Conservation (phyloP, 2,113 vertebrate species). For the Siniperca chuatsi region DNA sequence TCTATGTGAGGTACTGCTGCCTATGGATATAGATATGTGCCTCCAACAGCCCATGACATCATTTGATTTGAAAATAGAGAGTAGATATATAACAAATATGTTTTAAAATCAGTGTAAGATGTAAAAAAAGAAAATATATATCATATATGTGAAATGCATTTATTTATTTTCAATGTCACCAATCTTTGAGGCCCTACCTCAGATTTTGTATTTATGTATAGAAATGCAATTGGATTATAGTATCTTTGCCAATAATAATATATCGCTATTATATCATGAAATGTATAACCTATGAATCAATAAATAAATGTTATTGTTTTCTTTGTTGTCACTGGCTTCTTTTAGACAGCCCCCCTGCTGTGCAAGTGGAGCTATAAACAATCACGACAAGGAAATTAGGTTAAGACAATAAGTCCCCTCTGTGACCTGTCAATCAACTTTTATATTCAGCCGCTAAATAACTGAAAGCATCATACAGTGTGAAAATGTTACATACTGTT, state of each 20-base stretch:
- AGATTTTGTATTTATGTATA: conserved; percentile 99
- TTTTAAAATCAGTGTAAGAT: conserved; percentile 88
- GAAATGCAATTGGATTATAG: conserved; percentile 98
- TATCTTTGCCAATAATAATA: conserved; percentile 98
- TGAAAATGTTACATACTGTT: conserved; percentile 19
- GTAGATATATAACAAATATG: conserved; percentile 82
- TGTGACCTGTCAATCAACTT: conserved; percentile 48
- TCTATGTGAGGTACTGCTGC: conserved; percentile 91
- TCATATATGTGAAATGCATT: conserved; percentile 90
- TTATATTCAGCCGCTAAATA: not conserved
- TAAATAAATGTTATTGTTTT: conserved; percentile 98
- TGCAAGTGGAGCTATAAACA: conserved; percentile 1
- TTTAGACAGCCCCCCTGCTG: conserved; percentile 8
- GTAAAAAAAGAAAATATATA: conserved; percentile 77
- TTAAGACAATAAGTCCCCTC: conserved; percentile 27
- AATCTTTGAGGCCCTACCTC: conserved; percentile 99
- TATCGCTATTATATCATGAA: conserved; percentile 93
- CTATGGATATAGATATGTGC: conserved; percentile 97
- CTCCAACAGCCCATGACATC: conserved; percentile 88
- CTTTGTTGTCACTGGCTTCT: conserved; percentile 72
- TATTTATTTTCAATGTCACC: conserved; percentile 92
- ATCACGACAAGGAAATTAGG: conserved; percentile 6
- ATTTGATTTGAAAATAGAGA: conserved; percentile 86
- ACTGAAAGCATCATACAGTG: conserved; percentile 14
- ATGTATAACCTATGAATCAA: conserved; percentile 92